Evolutionary conservation across 2,113 vertebrate species (phyloP).

Genomic region (Campylorhamphus procurvoides): DNA sequence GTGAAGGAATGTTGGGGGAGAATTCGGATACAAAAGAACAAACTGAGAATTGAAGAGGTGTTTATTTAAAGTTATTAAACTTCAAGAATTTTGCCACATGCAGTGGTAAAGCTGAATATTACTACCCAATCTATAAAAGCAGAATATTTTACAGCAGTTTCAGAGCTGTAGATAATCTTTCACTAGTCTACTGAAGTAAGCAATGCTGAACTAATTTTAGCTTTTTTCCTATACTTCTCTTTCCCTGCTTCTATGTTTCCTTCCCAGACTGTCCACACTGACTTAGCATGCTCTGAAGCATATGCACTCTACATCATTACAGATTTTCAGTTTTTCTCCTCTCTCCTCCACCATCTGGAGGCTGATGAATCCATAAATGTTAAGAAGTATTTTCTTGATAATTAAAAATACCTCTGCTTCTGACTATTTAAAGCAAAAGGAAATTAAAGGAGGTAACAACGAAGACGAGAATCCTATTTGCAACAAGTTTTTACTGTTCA

Average conservation of each 20-base stretch:
- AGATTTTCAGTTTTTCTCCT: background rate
- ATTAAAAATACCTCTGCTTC: background rate
- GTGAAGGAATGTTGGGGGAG: background rate
- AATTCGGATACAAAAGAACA: background rate
- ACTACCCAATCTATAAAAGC: background rate
- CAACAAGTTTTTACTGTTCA: background rate
- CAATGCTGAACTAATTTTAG: background rate
- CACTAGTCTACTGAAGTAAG: background rate
- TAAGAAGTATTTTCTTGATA: background rate
- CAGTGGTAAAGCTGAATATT: background rate
- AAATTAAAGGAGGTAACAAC: background rate
- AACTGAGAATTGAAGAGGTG: background rate
- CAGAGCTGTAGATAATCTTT: background rate
- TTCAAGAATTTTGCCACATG: background rate
- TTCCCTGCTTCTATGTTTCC: background rate
- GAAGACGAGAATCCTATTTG: background rate
- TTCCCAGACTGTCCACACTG: background rate
- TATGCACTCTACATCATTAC: background rate
- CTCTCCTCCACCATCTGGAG: background rate
- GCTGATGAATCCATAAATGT: background rate
- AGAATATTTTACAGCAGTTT: background rate
- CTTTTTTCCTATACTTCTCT: background rate
- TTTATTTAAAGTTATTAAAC: background rate
- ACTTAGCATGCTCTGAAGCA: background rate
- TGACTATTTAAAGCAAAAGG: background rate